Conservation (phyloP, 2,113 vertebrate genomes). For the Phocoena phocoena region DNA sequence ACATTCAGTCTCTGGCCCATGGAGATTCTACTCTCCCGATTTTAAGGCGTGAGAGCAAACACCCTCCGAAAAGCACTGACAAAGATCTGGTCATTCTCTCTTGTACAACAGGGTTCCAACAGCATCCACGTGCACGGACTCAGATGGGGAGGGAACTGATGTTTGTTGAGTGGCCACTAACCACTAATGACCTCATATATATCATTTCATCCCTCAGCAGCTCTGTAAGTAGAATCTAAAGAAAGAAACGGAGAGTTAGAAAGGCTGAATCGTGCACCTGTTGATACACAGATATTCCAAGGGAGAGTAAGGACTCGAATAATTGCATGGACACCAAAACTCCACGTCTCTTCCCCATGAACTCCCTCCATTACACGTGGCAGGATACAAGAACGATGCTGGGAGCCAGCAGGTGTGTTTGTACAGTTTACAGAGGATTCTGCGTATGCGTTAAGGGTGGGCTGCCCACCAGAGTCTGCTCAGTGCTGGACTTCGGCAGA, state of each 20-base stretch:
- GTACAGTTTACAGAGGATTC: neutral
- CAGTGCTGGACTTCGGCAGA: fast-evolving
- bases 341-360: fast-evolving
- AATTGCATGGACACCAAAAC: fast-evolving
- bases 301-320: neutral
- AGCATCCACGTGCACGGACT: fast-evolving
- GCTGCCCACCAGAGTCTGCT: neutral
- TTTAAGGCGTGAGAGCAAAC: neutral
- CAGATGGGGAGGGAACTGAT: no score
- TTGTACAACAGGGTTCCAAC: fast-evolving
- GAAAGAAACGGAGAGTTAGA: neutral
- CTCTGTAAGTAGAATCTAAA: neutral
- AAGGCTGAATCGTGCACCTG: no score
- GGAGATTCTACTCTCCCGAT: neutral
- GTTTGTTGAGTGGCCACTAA: fast-evolving
- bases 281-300: neutral
- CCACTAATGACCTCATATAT: fast-evolving
- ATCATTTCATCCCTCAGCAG: neutral
- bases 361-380: fast-evolving
- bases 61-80: neutral
- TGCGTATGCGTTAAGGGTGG: fast-evolving
- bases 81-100: fast-evolving
- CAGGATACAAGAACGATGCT: neutral
- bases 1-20: no score
- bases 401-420: neutral